Conservation (phyloP, 1,140 invertebrate species). For the Drosophila hydei region DNA sequence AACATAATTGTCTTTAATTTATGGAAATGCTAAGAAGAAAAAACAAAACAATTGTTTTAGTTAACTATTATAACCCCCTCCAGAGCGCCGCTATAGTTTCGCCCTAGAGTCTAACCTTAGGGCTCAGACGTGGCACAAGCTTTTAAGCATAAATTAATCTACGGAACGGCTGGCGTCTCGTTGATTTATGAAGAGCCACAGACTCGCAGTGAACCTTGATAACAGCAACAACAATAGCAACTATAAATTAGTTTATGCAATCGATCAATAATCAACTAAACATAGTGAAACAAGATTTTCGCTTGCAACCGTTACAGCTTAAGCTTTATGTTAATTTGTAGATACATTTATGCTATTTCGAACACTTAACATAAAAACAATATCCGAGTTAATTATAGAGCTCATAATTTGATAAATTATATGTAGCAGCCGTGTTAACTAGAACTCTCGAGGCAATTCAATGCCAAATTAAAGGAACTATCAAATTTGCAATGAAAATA, state of each 20-base stretch:
- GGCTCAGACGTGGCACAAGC: constrained; percentile 18
- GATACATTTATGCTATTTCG: not conserved
- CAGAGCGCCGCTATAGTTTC: constrained; percentile 23
- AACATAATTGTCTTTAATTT: constrained; percentile 61
- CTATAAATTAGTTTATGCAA: constrained; percentile 33
- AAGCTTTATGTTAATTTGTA: not conserved
- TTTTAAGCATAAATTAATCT: constrained; percentile 38
- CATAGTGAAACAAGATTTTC: not conserved
- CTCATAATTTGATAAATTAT: not conserved
- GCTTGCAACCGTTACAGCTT: not conserved
- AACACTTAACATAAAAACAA: not conserved
- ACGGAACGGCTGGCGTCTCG: constrained; percentile 32
- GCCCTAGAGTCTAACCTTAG: not conserved
- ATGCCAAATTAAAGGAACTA: not conserved
- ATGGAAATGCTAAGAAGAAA: constrained; percentile 53
- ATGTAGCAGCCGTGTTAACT: not conserved
- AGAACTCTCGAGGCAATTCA: not conserved
- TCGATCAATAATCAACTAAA: constrained; percentile 19
- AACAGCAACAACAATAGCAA: constrained; percentile 14
- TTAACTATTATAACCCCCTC: constrained; percentile 22
- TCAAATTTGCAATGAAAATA: not conserved
- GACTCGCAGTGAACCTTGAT: constrained; percentile 55
- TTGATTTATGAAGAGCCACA: constrained; percentile 32
- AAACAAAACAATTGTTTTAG: constrained; percentile 15
- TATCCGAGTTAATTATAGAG: not conserved